Evolutionary conservation across 2,888 invertebrate species (phyloP).

Genomic region (Netelia fuscicornis): DNA sequence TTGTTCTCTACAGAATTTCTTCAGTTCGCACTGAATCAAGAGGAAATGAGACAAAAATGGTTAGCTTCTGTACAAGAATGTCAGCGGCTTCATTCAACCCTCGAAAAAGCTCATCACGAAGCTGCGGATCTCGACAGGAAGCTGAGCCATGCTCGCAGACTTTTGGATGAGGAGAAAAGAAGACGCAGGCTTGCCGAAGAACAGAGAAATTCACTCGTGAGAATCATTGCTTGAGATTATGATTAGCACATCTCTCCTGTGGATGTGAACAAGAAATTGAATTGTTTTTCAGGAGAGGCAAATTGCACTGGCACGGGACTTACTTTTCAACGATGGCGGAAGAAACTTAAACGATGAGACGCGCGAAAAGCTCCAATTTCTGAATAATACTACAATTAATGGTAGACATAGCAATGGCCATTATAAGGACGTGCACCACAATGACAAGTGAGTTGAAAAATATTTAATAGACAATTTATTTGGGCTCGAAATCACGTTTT

Average conservation of each 20-base stretch:
- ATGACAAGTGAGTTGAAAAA: slow-evolving; percentile 79
- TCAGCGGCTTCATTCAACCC: slow-evolving; percentile 89
- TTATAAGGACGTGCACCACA: slow-evolving; percentile 77
- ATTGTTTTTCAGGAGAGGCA: slow-evolving; percentile 88
- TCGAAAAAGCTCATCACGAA: slow-evolving; percentile 90
- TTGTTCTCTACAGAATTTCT: slow-evolving; percentile 88
- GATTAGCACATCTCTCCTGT: background rate
- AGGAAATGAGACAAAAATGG: slow-evolving; percentile 90
- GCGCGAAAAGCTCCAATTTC: slow-evolving; percentile 92
- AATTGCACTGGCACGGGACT: slow-evolving; percentile 90
- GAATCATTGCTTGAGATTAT: slow-evolving; percentile 58
- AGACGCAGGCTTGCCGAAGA: slow-evolving; percentile 89
- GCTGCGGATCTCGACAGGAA: slow-evolving; percentile 92
- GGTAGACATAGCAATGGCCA: slow-evolving; percentile 84
- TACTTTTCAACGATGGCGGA: slow-evolving; percentile 90
- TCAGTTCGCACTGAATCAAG: slow-evolving; percentile 90
- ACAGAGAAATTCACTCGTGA: slow-evolving; percentile 90
- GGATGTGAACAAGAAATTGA: background rate
- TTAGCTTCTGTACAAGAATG: slow-evolving; percentile 90
- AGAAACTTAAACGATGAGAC: slow-evolving; percentile 92
- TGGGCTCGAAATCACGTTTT: too few species aligned
- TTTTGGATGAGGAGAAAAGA: slow-evolving; percentile 92
- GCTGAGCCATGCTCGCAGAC: slow-evolving; percentile 91
- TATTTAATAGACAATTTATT: background rate
- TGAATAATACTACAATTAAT: slow-evolving; percentile 88